Base-by-base conservation (phyloP, 2,888 invertebrate species). In the Hypselothyrea guttata region DNA sequence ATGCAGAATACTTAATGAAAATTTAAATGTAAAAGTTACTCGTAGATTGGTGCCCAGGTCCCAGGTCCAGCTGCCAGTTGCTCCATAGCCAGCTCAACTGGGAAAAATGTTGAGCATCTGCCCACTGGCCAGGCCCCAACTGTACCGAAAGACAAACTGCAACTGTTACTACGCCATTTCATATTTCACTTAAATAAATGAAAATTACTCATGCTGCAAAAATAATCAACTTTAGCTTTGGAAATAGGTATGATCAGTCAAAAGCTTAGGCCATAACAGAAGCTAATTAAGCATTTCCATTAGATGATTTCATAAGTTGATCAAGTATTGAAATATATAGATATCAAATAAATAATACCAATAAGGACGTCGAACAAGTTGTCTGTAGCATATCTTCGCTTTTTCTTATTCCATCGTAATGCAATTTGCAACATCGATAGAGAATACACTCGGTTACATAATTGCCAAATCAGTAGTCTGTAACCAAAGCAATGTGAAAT, bases 1-100 rank as follows among this genome's bases (percentile, higher is more conserved):
- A 77, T 85, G 74, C 86, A 74, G 85, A 82, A 87, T 86, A 82
- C 76, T 75, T 84, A 87, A 86, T 87, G 87, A 86, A 87, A 86
- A 86, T 85, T 76, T 79, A 82, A 86, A 84, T 79, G 84, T 75
- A 81, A 85, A 79, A 83, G 67, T 81, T 85, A 78, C 78, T 78
- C 75, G 68, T 70, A 84, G 81, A 83, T 72, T 63, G 76, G 55
- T 53, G 59, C 51, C 57, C 15, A 2, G 42, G 33, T 37, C 18
- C 22, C 45, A 45, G 7, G 12, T 33, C 13, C 30, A 44, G 28
- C 27, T 12, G 22, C 13, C 34, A 31, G 40, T 35, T 22, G 22
- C 37, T 2, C 16, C n/a, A n/a, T n/a, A n/a, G n/a, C 30, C 27
- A 18, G 40, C 33, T 30, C 35, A 30, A 15, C 27, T 7, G 30